A percentile compares a stretch with the other conserved stretches of the same genome.
Evolutionary conservation across 2,797 vertebrate species (phyloP).

Genomic region (Melanotaenia pygmaea): DNA sequence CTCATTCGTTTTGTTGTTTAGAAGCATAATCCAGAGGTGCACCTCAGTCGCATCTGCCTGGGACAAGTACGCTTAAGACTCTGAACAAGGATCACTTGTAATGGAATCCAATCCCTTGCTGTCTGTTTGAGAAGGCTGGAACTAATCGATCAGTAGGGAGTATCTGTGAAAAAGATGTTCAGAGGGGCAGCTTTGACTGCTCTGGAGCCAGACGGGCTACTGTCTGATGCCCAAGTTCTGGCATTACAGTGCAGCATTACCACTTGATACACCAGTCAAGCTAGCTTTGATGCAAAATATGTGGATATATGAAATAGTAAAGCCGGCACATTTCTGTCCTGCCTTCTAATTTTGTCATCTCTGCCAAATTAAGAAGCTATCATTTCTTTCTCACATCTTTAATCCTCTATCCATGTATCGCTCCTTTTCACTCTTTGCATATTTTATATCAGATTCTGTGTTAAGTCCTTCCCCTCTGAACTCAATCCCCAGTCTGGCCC

Average conservation of each 20-base stretch:
- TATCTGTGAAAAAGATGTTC: conserved; percentile 83
- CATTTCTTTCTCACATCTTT: conserved; percentile 51
- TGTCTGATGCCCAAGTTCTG: conserved; percentile 76
- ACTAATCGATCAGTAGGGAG: conserved; percentile 83
- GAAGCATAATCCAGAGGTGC: conserved; percentile 71
- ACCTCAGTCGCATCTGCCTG: conserved; percentile 69
- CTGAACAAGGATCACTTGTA: conserved; percentile 76
- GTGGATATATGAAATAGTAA: conserved; percentile 31
- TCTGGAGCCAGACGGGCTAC: conserved; percentile 79
- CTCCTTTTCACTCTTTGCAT: conserved; percentile 71
- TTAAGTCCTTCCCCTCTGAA: conserved; percentile 83
- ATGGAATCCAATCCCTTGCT: conserved; percentile 82
- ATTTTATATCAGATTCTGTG: conserved; percentile 80
- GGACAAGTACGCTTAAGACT: conserved; percentile 64
- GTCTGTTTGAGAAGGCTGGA: conserved; percentile 81
- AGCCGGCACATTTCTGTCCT: conserved; percentile 35
- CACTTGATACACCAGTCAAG: conserved; percentile 50
- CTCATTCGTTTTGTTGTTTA: conserved; percentile 76
- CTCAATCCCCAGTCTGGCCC: conserved; percentile 84
- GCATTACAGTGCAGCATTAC: conserved; percentile 61
- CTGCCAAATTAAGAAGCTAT: conserved; percentile 39
- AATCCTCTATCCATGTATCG: conserved; percentile 65
- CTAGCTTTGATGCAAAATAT: conserved; percentile 63
- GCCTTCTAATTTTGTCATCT: conserved; percentile 62
- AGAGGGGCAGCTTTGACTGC: conserved; percentile 69